Percentiles rank a stretch among this genome's conserved stretches.
Evolutionary conservation across 2,888 invertebrate species (phyloP).

Genomic region (Cyclophora albipunctata): DNA sequence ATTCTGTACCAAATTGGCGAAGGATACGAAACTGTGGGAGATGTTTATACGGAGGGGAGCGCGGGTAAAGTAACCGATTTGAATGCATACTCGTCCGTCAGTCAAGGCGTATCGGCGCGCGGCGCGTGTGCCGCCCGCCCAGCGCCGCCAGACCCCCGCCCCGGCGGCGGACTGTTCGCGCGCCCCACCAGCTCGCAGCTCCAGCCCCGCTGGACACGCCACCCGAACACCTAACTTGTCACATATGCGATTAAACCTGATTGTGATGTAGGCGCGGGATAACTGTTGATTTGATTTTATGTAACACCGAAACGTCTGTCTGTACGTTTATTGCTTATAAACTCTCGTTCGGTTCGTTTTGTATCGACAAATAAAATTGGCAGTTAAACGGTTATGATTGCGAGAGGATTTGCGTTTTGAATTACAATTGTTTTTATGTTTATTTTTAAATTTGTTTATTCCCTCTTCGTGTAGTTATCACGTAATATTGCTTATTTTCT

Average conservation of each 20-base stretch:
- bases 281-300: slow-evolving; percentile 76
- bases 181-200: slow-evolving; percentile 27
- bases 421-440: slow-evolving; percentile 41
- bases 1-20: slow-evolving; percentile 69
- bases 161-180: background rate
- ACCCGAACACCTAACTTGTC: slow-evolving; percentile 68
- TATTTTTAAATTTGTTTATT: slow-evolving; percentile 30
- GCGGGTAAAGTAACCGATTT: slow-evolving; percentile 81
- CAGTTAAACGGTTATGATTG: slow-evolving; percentile 52
- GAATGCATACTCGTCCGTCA: slow-evolving; percentile 85
- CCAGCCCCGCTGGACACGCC: slow-evolving; percentile 39
- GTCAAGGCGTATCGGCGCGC: slow-evolving; percentile 77
- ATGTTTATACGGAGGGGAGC: slow-evolving; percentile 61
- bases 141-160: slow-evolving; percentile 25
- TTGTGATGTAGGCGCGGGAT: slow-evolving; percentile 74
- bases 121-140: slow-evolving; percentile 50
- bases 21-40: slow-evolving; percentile 48
- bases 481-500: background rate
- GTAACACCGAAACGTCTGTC: slow-evolving; percentile 71
- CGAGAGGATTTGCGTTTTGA: slow-evolving; percentile 46
- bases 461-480: slow-evolving; percentile 19
- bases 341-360: slow-evolving; percentile 63
- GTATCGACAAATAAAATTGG: slow-evolving; percentile 68
- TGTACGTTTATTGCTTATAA: slow-evolving; percentile 71
- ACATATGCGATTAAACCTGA: slow-evolving; percentile 73